Conservation (phyloP, 2,888 invertebrate species). For the Salticus scenicus region DNA sequence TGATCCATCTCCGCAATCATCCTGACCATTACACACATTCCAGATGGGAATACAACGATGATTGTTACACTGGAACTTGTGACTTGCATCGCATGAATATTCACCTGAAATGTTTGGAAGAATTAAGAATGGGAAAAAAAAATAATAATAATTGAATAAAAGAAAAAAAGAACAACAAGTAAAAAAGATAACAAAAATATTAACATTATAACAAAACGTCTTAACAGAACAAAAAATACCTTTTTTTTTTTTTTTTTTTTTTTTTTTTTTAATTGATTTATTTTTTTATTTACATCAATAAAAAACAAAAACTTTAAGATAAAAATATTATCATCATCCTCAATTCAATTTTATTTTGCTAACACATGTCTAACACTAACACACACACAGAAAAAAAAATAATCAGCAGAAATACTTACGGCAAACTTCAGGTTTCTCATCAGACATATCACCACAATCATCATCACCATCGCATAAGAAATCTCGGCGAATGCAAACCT, state of each 20-base stretch:
- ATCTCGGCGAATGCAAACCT: slow-evolving; percentile 88
- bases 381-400: no score
- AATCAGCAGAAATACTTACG: no score
- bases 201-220: no score
- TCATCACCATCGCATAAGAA: slow-evolving; percentile 94
- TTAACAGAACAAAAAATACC: no score
- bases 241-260: no score
- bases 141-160: not conserved
- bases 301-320: no score
- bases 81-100: slow-evolving; percentile 83
- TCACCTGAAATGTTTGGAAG: slow-evolving; percentile 27
- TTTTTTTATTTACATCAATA: no score
- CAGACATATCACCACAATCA: slow-evolving; percentile 93
- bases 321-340: no score
- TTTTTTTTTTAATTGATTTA: no score
- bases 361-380: no score
- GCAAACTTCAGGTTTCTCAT: slow-evolving; percentile 88
- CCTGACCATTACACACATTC: slow-evolving; percentile 87
- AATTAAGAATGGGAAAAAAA: not conserved
- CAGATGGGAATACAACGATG: slow-evolving; percentile 79
- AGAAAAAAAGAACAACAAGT: not conserved
- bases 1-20: slow-evolving; percentile 95
- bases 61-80: slow-evolving; percentile 92
- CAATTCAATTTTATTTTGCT: no score
- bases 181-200: no score